phyloP scores from a whole-genome alignment of 1,140 invertebrate species.

The Aphis craccivora region DNA sequence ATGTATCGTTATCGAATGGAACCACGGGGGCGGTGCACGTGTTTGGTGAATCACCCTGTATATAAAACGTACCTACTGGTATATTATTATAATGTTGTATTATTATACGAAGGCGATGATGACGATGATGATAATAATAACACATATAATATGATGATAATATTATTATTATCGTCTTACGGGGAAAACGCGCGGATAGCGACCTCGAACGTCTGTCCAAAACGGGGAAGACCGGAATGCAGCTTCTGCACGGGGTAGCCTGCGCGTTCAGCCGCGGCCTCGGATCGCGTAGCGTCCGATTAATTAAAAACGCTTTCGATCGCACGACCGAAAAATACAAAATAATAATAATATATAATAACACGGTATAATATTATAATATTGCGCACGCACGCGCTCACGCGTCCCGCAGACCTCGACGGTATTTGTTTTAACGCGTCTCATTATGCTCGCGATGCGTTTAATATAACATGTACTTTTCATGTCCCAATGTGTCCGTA shows the following conservation, averaged over 20 bases:
- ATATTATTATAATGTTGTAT: not conserved
- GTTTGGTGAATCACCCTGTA: too few species aligned
- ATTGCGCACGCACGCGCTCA: not conserved
- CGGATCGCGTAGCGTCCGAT: not conserved
- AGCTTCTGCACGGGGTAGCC: not conserved
- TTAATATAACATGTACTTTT: not conserved
- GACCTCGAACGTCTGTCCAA: not conserved
- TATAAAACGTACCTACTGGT: too few species aligned
- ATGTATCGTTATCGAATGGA: too few species aligned
- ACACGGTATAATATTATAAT: not conserved
- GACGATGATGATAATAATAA: not conserved
- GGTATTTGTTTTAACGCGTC: conserved; percentile 14
- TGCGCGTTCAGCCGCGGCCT: not conserved
- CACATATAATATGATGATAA: not conserved
- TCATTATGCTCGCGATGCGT: not conserved
- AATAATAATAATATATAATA: not conserved
- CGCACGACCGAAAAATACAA: conserved; percentile 3
- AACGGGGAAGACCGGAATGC: conserved; percentile 38
- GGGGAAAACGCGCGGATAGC: not conserved
- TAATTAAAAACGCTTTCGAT: not conserved
- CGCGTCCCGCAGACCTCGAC: conserved; percentile 31
- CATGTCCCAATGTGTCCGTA: not conserved
- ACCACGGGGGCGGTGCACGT: too few species aligned
- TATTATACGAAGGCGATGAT: not conserved
- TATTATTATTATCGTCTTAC: not conserved